Base-by-base conservation (phyloP, 1,140 invertebrate genomes). In the Calycopis cecrops region DNA sequence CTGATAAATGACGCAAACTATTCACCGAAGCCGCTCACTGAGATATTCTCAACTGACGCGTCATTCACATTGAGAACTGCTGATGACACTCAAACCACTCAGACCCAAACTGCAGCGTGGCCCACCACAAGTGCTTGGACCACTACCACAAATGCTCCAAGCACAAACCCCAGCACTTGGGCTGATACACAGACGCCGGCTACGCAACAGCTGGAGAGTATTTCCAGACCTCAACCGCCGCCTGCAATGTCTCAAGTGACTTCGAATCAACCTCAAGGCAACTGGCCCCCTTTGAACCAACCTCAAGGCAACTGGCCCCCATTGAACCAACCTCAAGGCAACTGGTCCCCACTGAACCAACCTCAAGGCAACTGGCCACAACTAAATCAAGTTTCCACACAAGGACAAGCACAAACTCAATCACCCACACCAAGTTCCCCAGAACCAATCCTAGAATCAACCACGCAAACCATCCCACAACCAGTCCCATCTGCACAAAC, bases 21-120 rank as follows among this genome's bases (percentile, higher is more conserved):
- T 57, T 77, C 79, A 17, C 83, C 83, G 21, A 85, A 83, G 63
- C 74, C 83, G 9, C 69, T 86, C 38, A 76, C 79, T 10, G 83
- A 86, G 40, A 67, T 86, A 55, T 86, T 86, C 61, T 72, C 83
- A 12, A 78, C 80, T 1, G 73, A 76, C 54, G 35, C 58, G 9
- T 58, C 65, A 8, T 77, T 78, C 59, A 71, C 75, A 18, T 53
- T 72, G 35, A 67, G 64, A 35, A 77, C 76, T 28, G 51, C 71
- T 73, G 12, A 76, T 77, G 12, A 62, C 11, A 56, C 69, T 14
- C n/a, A 10, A 7, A 11, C 51, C 18, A 50, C 54, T 59, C 49
- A 58, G 21, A 64, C 63, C 1, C 48, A 61, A 34, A 28, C 48
- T 38, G 42, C 37, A 18, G n/a, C 28, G 35, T 33, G 37, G 38